Conservation (phyloP, 2,113 vertebrate genomes). For the Oceanites oceanicus region DNA sequence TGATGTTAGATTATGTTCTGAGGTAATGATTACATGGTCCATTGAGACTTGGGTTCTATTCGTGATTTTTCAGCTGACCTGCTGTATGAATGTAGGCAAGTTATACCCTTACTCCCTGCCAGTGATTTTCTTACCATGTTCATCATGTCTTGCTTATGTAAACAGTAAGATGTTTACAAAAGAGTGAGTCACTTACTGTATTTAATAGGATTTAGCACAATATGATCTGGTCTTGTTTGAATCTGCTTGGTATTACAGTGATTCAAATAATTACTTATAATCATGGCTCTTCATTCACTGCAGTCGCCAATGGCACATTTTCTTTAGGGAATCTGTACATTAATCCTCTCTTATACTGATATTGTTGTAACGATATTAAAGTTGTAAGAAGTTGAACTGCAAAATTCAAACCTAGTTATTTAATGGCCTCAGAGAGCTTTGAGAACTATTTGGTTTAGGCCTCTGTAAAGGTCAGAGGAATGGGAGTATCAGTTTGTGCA, state of each 20-base stretch:
- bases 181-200: not conserved
- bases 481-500: not conserved
- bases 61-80: slow-evolving; percentile 9
- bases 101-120: not conserved
- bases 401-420: slow-evolving; percentile 15
- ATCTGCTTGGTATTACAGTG: not conserved
- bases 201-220: slow-evolving; percentile 31
- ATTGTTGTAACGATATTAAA: not conserved
- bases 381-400: not conserved
- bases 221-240: slow-evolving; percentile 11
- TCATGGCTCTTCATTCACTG: not conserved
- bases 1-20: slow-evolving; percentile 5
- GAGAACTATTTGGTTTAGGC: not conserved
- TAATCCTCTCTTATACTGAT: slow-evolving; percentile 18
- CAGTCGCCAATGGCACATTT: not conserved
- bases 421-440: not conserved
- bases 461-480: not conserved
- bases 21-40: not conserved
- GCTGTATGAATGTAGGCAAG: not conserved
- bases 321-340: slow-evolving; percentile 17
- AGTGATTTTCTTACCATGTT: not conserved
- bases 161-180: not conserved
- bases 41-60: not conserved
- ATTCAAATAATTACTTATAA: slow-evolving; percentile 20
- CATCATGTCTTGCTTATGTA: not conserved